phyloP scores from a whole-genome alignment of 2,797 vertebrate genomes.

The Schizopygopsis malacanthus region DNA sequence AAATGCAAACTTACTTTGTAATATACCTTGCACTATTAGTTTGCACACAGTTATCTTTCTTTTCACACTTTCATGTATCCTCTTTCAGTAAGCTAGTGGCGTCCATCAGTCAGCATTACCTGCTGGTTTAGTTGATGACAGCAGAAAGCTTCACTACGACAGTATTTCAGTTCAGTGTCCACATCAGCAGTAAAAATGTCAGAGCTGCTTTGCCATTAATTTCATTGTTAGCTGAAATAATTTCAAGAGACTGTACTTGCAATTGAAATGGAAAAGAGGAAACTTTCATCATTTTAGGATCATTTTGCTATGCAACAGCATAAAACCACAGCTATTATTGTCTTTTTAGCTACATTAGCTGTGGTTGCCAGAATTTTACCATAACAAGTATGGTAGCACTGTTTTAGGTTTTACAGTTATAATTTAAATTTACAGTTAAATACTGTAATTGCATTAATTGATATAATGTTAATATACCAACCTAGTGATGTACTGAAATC shows the following conservation, averaged over 20 bases:
- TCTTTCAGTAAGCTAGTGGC: not conserved
- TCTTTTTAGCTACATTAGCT: not conserved
- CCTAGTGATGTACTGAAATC: not conserved
- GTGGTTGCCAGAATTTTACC: not conserved
- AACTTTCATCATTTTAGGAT: not conserved
- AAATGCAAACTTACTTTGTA: not conserved
- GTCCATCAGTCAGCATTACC: slow-evolving; percentile 8
- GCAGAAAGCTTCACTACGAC: not conserved
- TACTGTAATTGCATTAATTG: too few species aligned
- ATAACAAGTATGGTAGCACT: not conserved
- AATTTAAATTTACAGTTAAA: not conserved
- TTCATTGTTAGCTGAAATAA: not conserved
- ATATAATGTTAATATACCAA: not conserved
- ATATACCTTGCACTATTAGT: not conserved
- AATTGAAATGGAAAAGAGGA: not conserved
- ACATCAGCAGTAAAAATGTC: not conserved
- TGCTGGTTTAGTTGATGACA: slow-evolving; percentile 7
- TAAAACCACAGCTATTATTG: not conserved
- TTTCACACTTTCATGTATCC: not conserved
- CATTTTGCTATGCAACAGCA: not conserved
- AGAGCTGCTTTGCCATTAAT: not conserved
- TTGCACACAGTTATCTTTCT: not conserved
- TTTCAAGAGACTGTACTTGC: not conserved
- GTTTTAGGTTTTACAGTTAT: not conserved
- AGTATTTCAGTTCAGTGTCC: not conserved